Conservation (phyloP, 2,888 invertebrate species). For the Protophormia terraenovae region DNA sequence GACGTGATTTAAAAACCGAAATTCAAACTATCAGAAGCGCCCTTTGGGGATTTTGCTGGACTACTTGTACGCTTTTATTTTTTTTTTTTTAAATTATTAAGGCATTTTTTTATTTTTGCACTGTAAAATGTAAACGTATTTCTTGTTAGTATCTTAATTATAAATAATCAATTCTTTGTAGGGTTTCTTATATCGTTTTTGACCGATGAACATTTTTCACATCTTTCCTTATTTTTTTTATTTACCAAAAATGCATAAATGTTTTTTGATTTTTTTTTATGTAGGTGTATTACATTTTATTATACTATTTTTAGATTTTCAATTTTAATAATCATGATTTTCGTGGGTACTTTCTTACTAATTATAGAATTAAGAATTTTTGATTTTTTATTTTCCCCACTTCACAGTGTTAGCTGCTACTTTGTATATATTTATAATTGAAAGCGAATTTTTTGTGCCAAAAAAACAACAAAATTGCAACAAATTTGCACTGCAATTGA, state of each 20-base stretch:
- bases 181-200: no score
- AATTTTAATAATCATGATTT: background rate
- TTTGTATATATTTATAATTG: background rate
- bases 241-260: background rate
- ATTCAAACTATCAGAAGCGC: no score
- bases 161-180: no score
- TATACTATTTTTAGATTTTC: background rate
- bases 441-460: background rate
- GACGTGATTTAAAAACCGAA: no score
- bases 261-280: background rate
- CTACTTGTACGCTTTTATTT: no score
- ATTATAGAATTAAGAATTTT: constrained; percentile 13
- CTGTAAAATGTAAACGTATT: no score
- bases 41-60: no score
- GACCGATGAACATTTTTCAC: no score
- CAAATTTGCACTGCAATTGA: background rate
- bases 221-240: background rate
- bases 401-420: background rate
- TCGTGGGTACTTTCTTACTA: constrained; percentile 6
- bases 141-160: no score
- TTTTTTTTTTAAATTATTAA: no score
- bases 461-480: background rate
- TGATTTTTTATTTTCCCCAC: background rate
- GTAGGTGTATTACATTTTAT: background rate
- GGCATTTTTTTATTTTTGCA: no score